Conservation (phyloP, 2,797 vertebrate genomes). For the Scleropages formosus region DNA sequence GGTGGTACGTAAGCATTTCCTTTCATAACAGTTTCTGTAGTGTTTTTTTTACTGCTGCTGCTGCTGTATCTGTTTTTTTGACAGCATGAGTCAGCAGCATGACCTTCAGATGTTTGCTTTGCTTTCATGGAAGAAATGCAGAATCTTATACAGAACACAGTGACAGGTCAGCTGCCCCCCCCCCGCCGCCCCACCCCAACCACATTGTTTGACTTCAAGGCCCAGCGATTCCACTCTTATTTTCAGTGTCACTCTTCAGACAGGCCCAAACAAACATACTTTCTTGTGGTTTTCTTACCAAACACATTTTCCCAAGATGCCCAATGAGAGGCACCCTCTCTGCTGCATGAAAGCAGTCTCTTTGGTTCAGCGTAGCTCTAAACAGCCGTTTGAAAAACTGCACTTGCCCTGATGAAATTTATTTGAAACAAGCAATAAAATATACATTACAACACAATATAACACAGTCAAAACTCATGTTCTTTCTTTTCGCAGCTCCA, state of each 20-base stretch:
- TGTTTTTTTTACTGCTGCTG: background rate
- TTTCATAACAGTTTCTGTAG: background rate
- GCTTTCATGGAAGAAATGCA: background rate
- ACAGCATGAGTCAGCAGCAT: background rate
- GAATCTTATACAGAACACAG: background rate
- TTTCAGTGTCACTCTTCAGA: background rate
- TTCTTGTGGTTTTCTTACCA: no score
- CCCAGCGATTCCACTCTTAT: background rate
- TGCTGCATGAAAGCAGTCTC: no score
- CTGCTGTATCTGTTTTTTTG: background rate
- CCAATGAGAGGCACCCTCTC: no score
- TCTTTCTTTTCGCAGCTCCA: no score
- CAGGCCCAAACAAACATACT: background rate
- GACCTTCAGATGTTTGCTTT: background rate
- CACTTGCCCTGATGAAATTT: no score
- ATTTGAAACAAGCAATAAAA: no score
- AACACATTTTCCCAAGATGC: no score
- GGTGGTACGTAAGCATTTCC: background rate
- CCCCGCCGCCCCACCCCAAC: background rate
- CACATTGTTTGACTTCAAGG: background rate
- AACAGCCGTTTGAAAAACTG: no score
- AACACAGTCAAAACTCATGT: no score
- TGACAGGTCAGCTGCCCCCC: background rate
- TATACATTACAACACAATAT: no score
- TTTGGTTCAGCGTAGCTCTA: no score